Base-by-base conservation (phyloP, 2,113 vertebrate genomes). In the Lontra canadensis region DNA sequence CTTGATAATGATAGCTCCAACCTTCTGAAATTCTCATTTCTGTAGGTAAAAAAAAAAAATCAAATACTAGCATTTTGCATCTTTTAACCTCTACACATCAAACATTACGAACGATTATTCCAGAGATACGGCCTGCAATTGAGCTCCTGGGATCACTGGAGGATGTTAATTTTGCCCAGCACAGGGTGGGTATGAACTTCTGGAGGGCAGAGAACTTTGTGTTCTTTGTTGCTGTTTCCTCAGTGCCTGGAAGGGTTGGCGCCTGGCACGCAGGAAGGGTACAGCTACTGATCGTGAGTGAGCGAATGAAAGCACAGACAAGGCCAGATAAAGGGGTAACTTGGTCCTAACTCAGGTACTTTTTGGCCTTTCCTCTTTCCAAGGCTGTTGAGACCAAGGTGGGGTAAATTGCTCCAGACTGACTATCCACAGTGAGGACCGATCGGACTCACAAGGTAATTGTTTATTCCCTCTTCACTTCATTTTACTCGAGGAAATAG, bases 231-330 rank as follows among this genome's bases (percentile, higher is more conserved):
- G 57, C 25, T 91, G 1, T 82, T 76, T 88, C 73, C 39, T 55
- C 69, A 47, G 17, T 94, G 63, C n/a, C n/a, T 34, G 42, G 44
- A 79, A 92, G 12, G 71, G 15, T 83, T 47, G 34, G n/a, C 25
- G 0, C 6, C 42, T 74, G 34, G 31, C 23, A 74, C 31, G 57
- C 14, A 76, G 14, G 25, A 88, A 47, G 65, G 13, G 36, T 11
- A 74, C 7, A 59, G 31, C 87, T 90, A 61, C 52, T 79, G 85
- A 61, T n/a, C 13, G 12, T 25, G 29, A 73, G 36, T 71, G 34
- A 63, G 47, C 73, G 21, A 65, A 71, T 80, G 87, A 93, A 90
- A 87, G 21, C 59, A 93, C 49, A 90, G 15, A 90, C n/a, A 90
- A 59, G 29, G 44, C 15, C 79, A 63, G 36, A 90, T 34, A 36